Conservation (phyloP, 2,797 vertebrate species). For the Tolypeutes matacus region DNA sequence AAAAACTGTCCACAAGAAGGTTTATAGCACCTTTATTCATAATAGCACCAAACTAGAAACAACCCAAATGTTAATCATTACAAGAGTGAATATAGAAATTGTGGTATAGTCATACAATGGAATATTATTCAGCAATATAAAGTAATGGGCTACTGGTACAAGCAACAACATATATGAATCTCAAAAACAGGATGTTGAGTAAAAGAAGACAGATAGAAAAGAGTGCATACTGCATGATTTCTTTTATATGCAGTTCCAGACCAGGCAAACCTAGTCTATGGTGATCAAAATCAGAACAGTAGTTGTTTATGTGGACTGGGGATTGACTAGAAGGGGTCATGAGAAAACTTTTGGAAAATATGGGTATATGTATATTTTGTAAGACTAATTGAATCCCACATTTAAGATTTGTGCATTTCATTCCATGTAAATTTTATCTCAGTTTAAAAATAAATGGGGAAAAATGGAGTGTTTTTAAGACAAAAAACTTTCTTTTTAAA, state of each 20-base stretch:
- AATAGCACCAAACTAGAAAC: background rate
- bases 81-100: background rate
- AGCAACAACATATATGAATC: background rate
- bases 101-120: background rate
- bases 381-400: background rate
- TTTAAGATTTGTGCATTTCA: background rate
- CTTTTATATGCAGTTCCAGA: background rate
- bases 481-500: constrained; percentile 36
- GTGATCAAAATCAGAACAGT: background rate
- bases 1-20: background rate
- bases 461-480: background rate
- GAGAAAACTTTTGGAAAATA: background rate
- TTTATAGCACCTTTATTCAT: background rate
- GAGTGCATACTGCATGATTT: background rate
- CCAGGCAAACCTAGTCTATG: background rate
- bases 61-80: too few species aligned
- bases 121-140: background rate
- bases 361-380: background rate
- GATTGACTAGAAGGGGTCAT: background rate
- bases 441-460: background rate
- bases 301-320: background rate
- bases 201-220: too few species aligned
- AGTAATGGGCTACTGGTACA: background rate
- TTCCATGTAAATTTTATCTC: background rate
- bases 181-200: too few species aligned